These are phyloP conservation scores for Neoaliturus tenellus DNA, from an alignment of 2,888 invertebrate species.

Conservation along the genomic window DNA sequence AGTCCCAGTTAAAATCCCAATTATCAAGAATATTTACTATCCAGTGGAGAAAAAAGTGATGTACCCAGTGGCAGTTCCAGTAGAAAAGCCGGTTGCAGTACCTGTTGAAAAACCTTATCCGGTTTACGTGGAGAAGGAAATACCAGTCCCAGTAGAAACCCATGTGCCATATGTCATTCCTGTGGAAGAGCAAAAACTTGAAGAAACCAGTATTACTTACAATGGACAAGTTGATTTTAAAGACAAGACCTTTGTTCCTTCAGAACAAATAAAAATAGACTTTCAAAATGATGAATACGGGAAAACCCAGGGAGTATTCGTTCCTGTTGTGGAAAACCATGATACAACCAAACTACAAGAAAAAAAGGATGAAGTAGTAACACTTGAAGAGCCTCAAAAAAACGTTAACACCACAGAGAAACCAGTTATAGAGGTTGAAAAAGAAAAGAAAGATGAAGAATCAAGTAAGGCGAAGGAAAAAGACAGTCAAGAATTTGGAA, in stretches of 20 bases:
- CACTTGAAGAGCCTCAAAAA: not conserved
- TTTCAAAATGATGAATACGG: not conserved
- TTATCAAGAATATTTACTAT: not conserved
- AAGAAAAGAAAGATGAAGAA: not conserved
- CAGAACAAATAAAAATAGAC: not conserved
- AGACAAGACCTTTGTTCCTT: not conserved
- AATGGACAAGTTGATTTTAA: not conserved
- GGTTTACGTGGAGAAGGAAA: conserved; percentile 3
- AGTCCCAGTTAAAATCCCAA: not conserved
- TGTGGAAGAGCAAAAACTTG: not conserved
- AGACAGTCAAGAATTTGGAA: not conserved
- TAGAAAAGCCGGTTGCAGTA: not conserved
- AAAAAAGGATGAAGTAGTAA: not conserved
- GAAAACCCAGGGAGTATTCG: not conserved
- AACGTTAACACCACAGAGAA: not conserved
- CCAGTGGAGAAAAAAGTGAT: not conserved
- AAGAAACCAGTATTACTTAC: not conserved
- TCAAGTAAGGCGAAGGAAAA: not conserved
- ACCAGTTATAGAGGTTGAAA: not conserved
- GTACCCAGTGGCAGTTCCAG: not conserved
- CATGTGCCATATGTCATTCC: not conserved
- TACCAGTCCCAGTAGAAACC: not conserved
- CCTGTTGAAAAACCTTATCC: conserved; percentile 3
- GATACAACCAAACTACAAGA: not conserved
- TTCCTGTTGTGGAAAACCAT: not conserved